These are phyloP conservation scores for Clinocottus analis DNA, from an alignment of 2,113 vertebrate genomes.

Conservation along the genomic window DNA sequence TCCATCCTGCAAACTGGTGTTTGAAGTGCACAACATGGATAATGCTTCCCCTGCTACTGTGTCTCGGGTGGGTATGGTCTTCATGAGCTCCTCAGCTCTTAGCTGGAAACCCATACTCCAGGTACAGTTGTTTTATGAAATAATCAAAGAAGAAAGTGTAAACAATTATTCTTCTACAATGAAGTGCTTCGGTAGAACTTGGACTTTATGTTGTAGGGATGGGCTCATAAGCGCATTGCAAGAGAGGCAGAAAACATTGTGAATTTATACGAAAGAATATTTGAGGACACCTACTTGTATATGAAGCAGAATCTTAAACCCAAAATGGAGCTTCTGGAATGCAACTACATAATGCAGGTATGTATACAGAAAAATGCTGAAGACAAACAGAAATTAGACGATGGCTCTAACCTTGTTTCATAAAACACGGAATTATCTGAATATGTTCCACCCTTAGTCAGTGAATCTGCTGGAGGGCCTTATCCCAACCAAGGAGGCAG, in stretches of 20 bases:
- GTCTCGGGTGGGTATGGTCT: conserved; percentile 93
- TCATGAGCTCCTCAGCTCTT: conserved; percentile 92
- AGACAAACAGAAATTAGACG: background rate
- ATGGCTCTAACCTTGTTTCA: conserved; percentile 3
- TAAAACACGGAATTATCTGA: background rate
- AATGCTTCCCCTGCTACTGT: conserved; percentile 94
- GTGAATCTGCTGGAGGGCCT: conserved; percentile 89
- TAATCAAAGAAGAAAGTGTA: background rate
- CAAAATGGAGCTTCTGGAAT: conserved; percentile 87
- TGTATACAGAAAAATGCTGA: conserved; percentile 8
- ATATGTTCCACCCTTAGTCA: conserved; percentile 53
- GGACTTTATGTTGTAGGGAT: conserved; percentile 81
- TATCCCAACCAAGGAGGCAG: conserved; percentile 87
- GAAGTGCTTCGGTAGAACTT: background rate
- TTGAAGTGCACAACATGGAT: conserved; percentile 93
- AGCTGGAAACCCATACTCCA: conserved; percentile 90
- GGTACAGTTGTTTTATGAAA: conserved; percentile 76
- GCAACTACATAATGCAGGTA: conserved; percentile 88
- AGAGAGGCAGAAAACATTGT: conserved; percentile 82
- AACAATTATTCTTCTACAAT: background rate
- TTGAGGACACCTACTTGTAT: conserved; percentile 65
- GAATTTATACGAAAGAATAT: conserved; percentile 76
- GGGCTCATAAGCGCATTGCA: conserved; percentile 84
- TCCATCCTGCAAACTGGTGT: conserved; percentile 90
- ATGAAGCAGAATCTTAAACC: conserved; percentile 76